phyloP scores from a whole-genome alignment of 2,113 vertebrate species.

The Spilogale gracilis region DNA sequence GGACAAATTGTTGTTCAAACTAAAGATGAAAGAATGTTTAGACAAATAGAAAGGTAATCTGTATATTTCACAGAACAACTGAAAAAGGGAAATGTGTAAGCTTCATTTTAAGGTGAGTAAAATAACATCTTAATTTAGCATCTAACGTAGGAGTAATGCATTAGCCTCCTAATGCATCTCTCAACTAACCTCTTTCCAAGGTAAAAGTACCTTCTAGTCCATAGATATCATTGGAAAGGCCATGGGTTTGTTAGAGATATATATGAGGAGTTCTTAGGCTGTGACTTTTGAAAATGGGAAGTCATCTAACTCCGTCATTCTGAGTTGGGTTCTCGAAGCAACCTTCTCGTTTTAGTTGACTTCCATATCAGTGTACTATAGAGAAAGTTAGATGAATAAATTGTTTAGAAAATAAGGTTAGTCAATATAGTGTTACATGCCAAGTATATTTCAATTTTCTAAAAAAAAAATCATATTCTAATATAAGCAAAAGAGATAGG shows the following conservation, averaged over 20 bases:
- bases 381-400: background rate
- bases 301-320: background rate
- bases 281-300: background rate
- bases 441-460: background rate
- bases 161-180: background rate
- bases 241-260: background rate
- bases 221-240: background rate
- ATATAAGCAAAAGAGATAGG: background rate
- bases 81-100: background rate
- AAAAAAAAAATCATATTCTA: background rate
- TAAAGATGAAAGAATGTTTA: background rate
- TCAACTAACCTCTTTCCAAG: background rate
- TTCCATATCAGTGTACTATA: background rate
- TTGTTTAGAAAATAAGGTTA: background rate
- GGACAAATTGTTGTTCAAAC: background rate
- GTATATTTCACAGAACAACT: background rate
- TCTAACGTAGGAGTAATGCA: background rate
- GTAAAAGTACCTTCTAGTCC: background rate
- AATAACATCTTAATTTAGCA: slow-evolving; percentile 3
- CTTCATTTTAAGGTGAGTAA: slow-evolving; percentile 29
- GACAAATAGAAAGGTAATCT: background rate
- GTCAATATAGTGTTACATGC: background rate
- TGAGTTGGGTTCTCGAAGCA: background rate
- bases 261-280: background rate
- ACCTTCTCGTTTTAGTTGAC: background rate